Base-by-base conservation (phyloP, 2,888 invertebrate species). In the Caenorhabditis imperialis region DNA sequence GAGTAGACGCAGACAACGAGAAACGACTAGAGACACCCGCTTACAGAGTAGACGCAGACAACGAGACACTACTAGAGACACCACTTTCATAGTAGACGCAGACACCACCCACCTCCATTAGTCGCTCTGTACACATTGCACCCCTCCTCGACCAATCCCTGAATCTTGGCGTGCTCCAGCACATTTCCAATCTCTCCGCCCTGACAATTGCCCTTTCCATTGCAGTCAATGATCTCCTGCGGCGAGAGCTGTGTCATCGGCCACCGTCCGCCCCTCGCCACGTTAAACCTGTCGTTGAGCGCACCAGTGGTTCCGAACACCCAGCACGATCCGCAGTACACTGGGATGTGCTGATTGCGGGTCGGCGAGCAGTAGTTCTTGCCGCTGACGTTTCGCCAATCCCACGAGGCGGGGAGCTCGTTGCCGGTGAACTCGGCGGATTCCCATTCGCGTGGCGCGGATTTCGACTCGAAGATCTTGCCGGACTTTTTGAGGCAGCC, bases 111-210 rank as follows among this genome's bases (percentile, higher is more conserved):
- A 90, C 90, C 83, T 85, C 89, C 89, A 79, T 90, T 88, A 27
- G 87, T 89, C 10, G 90, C 90, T 76, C 90, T 89, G 80, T 90
- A 90, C 77, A 90, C 90, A 82, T 90, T 90, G 81, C 90, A 90
- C 6, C 90, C 90, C 62, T 90, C 90, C 77, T 90, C 90, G 14
- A 90, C 90, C 10, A 90, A 88, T 7, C 90, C 90, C 23, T 87
- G 77, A 3, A 85, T 79, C 74, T 90, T 88, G 1, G 90, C 90
- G 75, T 90, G 89, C 25, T 86, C 79, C 78, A 89, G 89, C 14
- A 90, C 90, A 8, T 86, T 86, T 3, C 85, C 75, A 47, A 88
- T 74, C 57, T 81, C 79, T 33, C 88, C 88, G 37, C 88, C 88
- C 37, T 88, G 83, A 75, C 90, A 90, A 16, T 85, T 84, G 6